Conservation (phyloP, 2,888 invertebrate species). For the Gymnoscelis rufifasciata region DNA sequence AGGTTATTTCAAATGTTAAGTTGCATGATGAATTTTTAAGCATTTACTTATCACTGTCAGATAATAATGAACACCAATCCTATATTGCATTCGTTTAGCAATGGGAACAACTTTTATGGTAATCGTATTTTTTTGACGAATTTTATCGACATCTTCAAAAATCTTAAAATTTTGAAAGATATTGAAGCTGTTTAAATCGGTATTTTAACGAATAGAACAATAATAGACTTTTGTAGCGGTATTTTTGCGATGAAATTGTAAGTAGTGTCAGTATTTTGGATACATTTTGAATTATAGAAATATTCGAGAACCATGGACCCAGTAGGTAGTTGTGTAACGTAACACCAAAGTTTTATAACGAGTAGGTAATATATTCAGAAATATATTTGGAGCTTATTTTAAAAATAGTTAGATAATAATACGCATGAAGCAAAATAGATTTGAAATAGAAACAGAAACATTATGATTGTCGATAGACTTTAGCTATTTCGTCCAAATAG, state of each 20-base stretch:
- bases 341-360: slow-evolving; percentile 70
- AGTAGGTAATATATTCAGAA: slow-evolving; percentile 34
- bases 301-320: slow-evolving; percentile 58
- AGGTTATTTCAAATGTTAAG: slow-evolving; percentile 56
- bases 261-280: slow-evolving; percentile 69
- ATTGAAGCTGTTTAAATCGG: slow-evolving; percentile 41
- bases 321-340: slow-evolving; percentile 67
- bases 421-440: slow-evolving; percentile 24
- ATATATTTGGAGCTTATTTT: slow-evolving; percentile 61
- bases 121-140: slow-evolving; percentile 59
- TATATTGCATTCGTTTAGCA: slow-evolving; percentile 34
- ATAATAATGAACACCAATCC: slow-evolving; percentile 15
- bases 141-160: slow-evolving; percentile 43
- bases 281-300: slow-evolving; percentile 58
- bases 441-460: slow-evolving; percentile 35
- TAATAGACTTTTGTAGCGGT: slow-evolving; percentile 60
- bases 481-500: slow-evolving; percentile 60
- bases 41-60: slow-evolving; percentile 21
- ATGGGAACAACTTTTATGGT: slow-evolving; percentile 65
- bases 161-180: slow-evolving; percentile 35
- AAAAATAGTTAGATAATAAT: slow-evolving; percentile 39
- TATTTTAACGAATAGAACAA: slow-evolving; percentile 52
- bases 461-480: slow-evolving; percentile 50
- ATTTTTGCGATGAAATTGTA: slow-evolving; percentile 65
- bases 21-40: slow-evolving; percentile 27